Evolutionary conservation across 2,113 vertebrate species (phyloP).

Genomic region (Hucho hucho): DNA sequence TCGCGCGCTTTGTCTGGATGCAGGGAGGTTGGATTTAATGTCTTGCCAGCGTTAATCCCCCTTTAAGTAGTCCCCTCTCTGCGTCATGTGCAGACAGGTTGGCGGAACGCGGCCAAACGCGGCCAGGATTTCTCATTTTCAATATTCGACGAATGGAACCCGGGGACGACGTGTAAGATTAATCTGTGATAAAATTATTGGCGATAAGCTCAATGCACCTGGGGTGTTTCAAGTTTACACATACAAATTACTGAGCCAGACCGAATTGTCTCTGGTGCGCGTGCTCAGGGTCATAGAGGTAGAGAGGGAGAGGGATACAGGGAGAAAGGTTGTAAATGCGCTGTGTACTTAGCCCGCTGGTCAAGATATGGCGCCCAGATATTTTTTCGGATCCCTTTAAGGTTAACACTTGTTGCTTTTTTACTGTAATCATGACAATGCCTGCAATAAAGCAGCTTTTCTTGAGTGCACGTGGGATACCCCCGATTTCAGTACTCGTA

Average conservation of each 20-base stretch:
- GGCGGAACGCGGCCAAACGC: constrained; percentile 77
- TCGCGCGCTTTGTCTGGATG: constrained; percentile 68
- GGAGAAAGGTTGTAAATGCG: background rate
- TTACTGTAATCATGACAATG: constrained; percentile 4
- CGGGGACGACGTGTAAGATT: constrained; percentile 17
- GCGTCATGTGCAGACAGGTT: constrained; percentile 89
- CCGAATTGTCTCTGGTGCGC: constrained; percentile 22
- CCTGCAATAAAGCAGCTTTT: constrained; percentile 15
- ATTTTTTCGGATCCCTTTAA: background rate
- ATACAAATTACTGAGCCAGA: constrained; percentile 25
- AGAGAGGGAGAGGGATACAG: too few species aligned
- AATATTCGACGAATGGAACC: constrained; percentile 50
- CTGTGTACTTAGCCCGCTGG: constrained; percentile 2
- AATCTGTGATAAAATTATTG: constrained; percentile 50
- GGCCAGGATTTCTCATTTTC: constrained; percentile 68
- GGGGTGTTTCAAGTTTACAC: constrained; percentile 29
- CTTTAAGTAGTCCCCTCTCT: constrained; percentile 93
- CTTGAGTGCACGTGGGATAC: constrained; percentile 6
- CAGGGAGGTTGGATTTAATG: constrained; percentile 85
- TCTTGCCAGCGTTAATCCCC: constrained; percentile 92
- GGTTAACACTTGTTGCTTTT: constrained; percentile 1
- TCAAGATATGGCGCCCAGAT: constrained; percentile 21
- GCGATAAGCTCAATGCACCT: constrained; percentile 26
- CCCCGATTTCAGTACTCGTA: constrained; percentile 16
- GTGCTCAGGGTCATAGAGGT: constrained; percentile 2